A percentile compares a stretch with the other conserved stretches of the same genome.
phyloP scores from a whole-genome alignment of 53 echinoderm and acorn worm species.

The Arbacia lixula region DNA sequence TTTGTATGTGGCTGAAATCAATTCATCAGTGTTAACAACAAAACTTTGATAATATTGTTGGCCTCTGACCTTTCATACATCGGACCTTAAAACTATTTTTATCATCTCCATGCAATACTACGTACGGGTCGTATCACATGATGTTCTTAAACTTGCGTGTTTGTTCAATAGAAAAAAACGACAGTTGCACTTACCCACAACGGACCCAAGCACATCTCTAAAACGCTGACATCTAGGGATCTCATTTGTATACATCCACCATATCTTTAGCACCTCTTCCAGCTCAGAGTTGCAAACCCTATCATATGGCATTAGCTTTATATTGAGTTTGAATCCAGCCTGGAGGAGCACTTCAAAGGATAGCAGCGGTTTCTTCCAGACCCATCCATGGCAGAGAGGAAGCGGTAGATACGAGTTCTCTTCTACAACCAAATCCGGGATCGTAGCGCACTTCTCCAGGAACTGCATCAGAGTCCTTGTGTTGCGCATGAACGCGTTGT shows the following conservation, averaged over 20 bases:
- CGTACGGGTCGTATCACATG: too few relatives aligned
- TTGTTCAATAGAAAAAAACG: not conserved
- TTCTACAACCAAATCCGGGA: too few relatives aligned
- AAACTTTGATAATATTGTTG: too few relatives aligned
- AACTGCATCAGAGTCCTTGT: not conserved
- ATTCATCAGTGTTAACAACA: too few relatives aligned
- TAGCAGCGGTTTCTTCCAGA: not conserved
- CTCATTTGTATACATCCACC: constrained; percentile 10
- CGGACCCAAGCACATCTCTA: not conserved
- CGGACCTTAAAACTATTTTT: too few relatives aligned
- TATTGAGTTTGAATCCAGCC: constrained; percentile 26
- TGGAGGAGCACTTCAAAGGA: constrained; percentile 16
- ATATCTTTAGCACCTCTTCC: constrained; percentile 21
- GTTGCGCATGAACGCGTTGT: constrained; percentile 15
- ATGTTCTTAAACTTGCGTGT: too few relatives aligned
- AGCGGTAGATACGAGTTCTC: not conserved
- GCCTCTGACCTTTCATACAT: too few relatives aligned
- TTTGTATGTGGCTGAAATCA: too few relatives aligned
- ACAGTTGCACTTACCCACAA: not conserved
- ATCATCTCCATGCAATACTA: too few relatives aligned
- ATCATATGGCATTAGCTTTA: not conserved
- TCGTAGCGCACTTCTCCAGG: constrained; percentile 12
- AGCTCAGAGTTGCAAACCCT: too few relatives aligned
- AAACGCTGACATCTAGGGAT: constrained; percentile 5
- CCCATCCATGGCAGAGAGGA: not conserved